Base-by-base conservation (phyloP, 1,140 invertebrate genomes). In the Achroia grisella region DNA sequence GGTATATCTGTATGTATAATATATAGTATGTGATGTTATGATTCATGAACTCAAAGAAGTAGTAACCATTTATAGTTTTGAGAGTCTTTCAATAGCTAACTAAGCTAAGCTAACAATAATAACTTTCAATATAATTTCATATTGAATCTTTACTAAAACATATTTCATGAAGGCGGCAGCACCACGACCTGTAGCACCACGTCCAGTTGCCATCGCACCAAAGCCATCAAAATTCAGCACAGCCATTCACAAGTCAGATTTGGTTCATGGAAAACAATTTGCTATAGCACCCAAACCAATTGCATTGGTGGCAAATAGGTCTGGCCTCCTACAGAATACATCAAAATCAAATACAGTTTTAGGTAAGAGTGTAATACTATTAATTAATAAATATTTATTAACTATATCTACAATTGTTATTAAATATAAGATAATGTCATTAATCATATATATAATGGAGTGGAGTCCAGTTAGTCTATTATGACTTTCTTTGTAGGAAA, bases 161-260 rank as follows among this genome's bases (percentile, higher is more conserved):
- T 14, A 23, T 15, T 29, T 10, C 17, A 62, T 64, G 1, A 50
- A 81, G 77, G 51, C 62, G 3, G 52, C 57, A 17, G 33, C 54
- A 23, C 50, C 62, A 8, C 14, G 12, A n/a, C 48, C 48, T 10
- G 45, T 60, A 8, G 43, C 51, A 10, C 71, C 73, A 0, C 68
- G 71, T 12, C 79, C 74, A 51, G 71, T 86, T 3, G 71, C 78
- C 6, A 86, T 87, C 14, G 80, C 80, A 0, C 84, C 81, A 0
- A 87, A 84, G 56, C 85, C 71, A 0, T 49, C 68, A 0, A 55
- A 46, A 13, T n/a, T 52, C 4, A 36, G 46, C 15, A 13, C 14
- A 5, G 14, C 50, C 9, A 35, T 52, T 5, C 48, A 37, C 0
- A 14, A 48, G 0, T 62, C 67, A 10, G n/a, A 46, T 1, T 67